phyloP scores from a whole-genome alignment of 1,140 invertebrate genomes.

The Akabosia matsudoensis region DNA sequence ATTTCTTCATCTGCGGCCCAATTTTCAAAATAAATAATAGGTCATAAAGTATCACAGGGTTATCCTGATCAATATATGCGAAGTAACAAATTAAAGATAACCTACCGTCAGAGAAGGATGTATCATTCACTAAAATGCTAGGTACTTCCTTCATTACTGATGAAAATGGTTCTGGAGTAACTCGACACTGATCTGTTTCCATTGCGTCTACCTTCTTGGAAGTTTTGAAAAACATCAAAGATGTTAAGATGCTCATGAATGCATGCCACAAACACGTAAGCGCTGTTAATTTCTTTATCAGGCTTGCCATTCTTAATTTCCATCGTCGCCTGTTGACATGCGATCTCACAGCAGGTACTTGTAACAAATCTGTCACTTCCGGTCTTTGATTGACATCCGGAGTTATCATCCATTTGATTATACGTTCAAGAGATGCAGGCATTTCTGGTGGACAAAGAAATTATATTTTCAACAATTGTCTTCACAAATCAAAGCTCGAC shows the following conservation, averaged over 20 bases:
- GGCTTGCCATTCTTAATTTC: conserved; percentile 23
- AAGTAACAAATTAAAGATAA: neutral
- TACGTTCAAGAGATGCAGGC: conserved; percentile 31
- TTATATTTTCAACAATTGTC: too few relatives aligned
- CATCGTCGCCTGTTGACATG: conserved; percentile 28
- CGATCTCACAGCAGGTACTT: conserved; percentile 26
- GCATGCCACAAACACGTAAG: conserved; percentile 31
- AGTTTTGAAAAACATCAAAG: conserved; percentile 29
- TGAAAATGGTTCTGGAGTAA: conserved; percentile 30
- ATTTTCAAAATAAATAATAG: too few relatives aligned
- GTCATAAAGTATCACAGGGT: too few relatives aligned
- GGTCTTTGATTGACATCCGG: conserved; percentile 39
- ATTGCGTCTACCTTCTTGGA: neutral
- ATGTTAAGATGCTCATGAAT: conserved; percentile 30
- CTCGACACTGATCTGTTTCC: neutral
- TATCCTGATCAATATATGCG: neutral
- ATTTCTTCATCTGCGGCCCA: neutral
- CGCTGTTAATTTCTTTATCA: conserved; percentile 20
- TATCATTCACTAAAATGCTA: conserved; percentile 39
- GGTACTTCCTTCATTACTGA: conserved; percentile 9
- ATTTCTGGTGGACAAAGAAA: too few relatives aligned
- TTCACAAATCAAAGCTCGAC: too few relatives aligned
- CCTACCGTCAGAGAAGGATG: conserved; percentile 44
- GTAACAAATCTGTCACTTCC: conserved; percentile 36
- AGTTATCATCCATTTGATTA: conserved; percentile 38